Evolutionary conservation across 2,888 invertebrate species (phyloP).

Genomic region (Meteorus cinctellus): DNA sequence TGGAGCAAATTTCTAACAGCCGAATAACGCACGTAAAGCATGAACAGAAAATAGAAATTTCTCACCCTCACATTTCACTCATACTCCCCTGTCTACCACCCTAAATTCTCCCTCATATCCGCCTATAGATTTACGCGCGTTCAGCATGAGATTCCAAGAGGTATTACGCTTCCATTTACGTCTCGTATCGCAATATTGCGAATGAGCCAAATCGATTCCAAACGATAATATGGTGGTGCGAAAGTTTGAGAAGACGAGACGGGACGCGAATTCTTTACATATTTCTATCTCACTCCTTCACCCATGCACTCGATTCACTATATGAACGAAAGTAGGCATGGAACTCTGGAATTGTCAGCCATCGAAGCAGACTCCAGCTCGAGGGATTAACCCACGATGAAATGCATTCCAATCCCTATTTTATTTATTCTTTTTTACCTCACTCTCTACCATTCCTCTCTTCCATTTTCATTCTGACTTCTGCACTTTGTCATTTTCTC

Average conservation of each 20-base stretch:
- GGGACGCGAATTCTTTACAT: neutral
- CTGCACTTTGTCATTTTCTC: neutral
- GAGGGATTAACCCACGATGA: conserved; percentile 68
- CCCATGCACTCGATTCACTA: neutral
- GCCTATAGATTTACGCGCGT: conserved; percentile 14
- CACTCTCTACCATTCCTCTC: conserved; percentile 37
- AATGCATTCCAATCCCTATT: conserved; percentile 59
- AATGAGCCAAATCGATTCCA: conserved; percentile 55
- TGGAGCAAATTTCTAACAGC: conserved; percentile 27
- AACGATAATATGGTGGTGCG: conserved; percentile 48
- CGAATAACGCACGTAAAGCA: neutral
- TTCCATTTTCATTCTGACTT: conserved; percentile 15
- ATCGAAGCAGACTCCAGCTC: conserved; percentile 60
- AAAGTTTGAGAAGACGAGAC: conserved; percentile 36
- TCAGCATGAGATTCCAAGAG: conserved; percentile 56
- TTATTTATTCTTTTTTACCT: neutral
- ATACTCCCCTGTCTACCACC: conserved; percentile 20
- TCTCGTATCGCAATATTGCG: conserved; percentile 64
- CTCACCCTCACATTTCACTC: conserved; percentile 13
- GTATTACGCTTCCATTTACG: conserved; percentile 66
- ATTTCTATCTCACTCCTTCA: neutral
- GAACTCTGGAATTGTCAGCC: conserved; percentile 68
- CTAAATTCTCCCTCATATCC: neutral
- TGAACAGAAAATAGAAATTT: conserved; percentile 23
- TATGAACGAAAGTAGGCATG: conserved; percentile 35